These are phyloP conservation scores for Naso thynnoides DNA, from an alignment of 2,797 vertebrate species.

Conservation along the genomic window DNA sequence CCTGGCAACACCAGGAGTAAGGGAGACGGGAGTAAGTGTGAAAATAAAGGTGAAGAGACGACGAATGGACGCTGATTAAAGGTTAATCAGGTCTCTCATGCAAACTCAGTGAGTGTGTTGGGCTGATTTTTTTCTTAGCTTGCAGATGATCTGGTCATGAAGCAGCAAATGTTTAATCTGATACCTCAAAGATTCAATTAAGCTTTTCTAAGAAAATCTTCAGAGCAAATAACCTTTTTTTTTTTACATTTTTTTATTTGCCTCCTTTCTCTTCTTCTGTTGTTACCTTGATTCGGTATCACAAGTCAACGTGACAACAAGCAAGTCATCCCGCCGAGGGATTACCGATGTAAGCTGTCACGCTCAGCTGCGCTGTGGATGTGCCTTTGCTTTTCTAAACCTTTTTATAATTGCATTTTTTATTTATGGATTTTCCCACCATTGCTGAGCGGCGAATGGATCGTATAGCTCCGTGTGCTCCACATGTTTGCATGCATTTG, in stretches of 20 bases:
- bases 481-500: background rate
- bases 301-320: constrained; percentile 70
- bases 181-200: background rate
- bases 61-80: constrained; percentile 20
- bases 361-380: constrained; percentile 69
- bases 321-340: constrained; percentile 65
- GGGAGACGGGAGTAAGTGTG: too few relatives aligned
- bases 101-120: background rate
- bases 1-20: too few relatives aligned
- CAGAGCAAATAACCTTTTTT: background rate
- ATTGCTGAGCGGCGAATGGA: constrained; percentile 46
- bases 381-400: constrained; percentile 70
- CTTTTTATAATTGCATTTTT: constrained; percentile 77
- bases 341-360: constrained; percentile 79
- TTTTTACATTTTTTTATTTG: background rate
- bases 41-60: background rate
- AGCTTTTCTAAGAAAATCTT: background rate
- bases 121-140: constrained; percentile 4
- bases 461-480: constrained; percentile 20
- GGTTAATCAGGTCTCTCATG: constrained; percentile 19
- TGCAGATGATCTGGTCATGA: background rate
- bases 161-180: constrained; percentile 1
- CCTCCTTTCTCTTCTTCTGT: constrained; percentile 1
- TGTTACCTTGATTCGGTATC: constrained; percentile 64
- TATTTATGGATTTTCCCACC: constrained; percentile 57